Percentiles rank a stretch among this genome's conserved stretches.
Evolutionary conservation across 2,113 vertebrate genomes (phyloP).

Genomic region (Silurus meridionalis): DNA sequence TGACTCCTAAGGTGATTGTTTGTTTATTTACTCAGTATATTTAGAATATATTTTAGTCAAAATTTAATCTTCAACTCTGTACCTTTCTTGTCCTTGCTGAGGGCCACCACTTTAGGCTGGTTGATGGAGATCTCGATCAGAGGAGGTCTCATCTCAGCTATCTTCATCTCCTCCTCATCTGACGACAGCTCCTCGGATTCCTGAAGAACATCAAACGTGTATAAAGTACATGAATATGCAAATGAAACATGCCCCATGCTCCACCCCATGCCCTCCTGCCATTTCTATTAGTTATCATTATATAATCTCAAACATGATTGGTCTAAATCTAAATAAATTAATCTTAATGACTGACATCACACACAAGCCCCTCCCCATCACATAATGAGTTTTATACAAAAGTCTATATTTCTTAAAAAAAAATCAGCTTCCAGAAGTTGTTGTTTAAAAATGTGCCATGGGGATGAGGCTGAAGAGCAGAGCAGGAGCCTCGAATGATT

Average conservation of each 20-base stretch:
- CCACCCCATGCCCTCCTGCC: background rate
- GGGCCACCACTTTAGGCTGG: conserved; percentile 94
- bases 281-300: background rate
- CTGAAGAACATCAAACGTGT: conserved; percentile 60
- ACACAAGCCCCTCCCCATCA: background rate
- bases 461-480: background rate
- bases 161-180: conserved; percentile 96
- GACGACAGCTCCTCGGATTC: conserved; percentile 94
- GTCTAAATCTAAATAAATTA: background rate
- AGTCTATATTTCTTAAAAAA: background rate
- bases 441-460: background rate
- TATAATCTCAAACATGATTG: background rate
- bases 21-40: background rate
- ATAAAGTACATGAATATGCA: background rate
- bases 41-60: background rate
- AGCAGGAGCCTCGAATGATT: background rate
- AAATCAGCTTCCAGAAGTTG: background rate
- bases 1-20: no score
- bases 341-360: background rate
- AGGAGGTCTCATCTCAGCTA: conserved; percentile 94
- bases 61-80: conserved; percentile 9
- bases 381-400: background rate
- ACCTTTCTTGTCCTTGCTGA: conserved; percentile 96
- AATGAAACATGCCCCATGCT: conserved; percentile 2
- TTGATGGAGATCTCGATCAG: conserved; percentile 96